Evolutionary conservation across 2,888 invertebrate species (phyloP), one percentile per base, ranked within the genome.

Genomic region (Galeopsomyia nigrocyanea): DNA sequence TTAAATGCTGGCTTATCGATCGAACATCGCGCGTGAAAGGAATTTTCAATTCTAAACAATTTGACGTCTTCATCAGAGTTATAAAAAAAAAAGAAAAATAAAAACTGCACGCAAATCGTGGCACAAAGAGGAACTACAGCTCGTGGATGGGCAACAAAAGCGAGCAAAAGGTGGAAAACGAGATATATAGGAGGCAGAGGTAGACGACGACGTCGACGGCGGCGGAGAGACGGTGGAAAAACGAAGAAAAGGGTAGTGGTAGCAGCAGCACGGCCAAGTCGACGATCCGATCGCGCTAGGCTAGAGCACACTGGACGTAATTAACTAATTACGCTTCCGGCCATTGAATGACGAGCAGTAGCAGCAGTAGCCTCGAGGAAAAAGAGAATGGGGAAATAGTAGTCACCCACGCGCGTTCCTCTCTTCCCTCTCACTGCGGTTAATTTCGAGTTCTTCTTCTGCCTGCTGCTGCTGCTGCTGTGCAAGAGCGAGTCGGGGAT

Each of bases 261-360:
- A 31, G 7, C 3, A 31, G 31, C 31, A 31, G 31, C 31, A 31
- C 31, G 31, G 13, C 5, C 14, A 63, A 26, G 31, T 51, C 19
- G 22, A 22, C 19, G 26, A 47, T 66, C 26, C 21, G 56, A 26
- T 69, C 53, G 62, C 67, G 17, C 51, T 51, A 16, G 51, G 16
- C 51, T 51, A 51, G 39, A 74, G 55, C 70, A 72, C 71, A 67
- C 77, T 74, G 78, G 76, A 76, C 75, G 79, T 79, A 80, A 80
- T 75, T 80, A 81, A 81, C 80, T 82, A 82, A 84, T 82, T 82
- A 81, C 79, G 79, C 80, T 81, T 81, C 81, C 80, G 81, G 80
- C 82, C 79, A 80, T 82, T 81, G 79, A 82, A 81, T 79, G 78
- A 76, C 79, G 77, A 77, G 76, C 19, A 53, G 68, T 14, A 10